Evolutionary conservation across 2,797 vertebrate species (phyloP).

Genomic region (Carduelis carduelis): DNA sequence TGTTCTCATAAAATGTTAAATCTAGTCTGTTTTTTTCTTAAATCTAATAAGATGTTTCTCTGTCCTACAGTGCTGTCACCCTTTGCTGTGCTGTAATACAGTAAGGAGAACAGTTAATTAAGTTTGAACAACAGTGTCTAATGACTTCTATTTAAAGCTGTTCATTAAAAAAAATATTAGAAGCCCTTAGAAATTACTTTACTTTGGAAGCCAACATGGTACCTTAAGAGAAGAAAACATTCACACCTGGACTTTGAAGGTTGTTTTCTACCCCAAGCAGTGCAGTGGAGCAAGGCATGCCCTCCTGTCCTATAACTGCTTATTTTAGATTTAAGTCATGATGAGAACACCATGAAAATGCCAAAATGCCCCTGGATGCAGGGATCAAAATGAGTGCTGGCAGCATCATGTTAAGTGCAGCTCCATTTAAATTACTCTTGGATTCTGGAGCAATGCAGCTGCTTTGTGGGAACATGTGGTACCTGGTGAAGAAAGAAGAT

Average conservation of each 20-base stretch:
- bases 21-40: neutral
- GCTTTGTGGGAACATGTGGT: neutral
- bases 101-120: conserved; percentile 61
- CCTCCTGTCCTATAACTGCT: neutral
- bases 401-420: neutral
- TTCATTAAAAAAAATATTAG: conserved; percentile 36
- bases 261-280: neutral
- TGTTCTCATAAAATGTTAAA: conserved; percentile 52
- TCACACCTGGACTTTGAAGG: neutral
- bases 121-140: conserved; percentile 58
- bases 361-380: neutral
- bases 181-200: neutral
- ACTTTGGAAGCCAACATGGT: neutral
- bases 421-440: neutral
- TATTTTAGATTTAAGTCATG: neutral
- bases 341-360: neutral
- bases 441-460: neutral
- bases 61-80: neutral
- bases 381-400: neutral
- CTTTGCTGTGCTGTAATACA: conserved; percentile 46
- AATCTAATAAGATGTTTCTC: conserved; percentile 18
- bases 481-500: neutral
- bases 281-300: neutral
- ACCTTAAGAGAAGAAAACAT: neutral
- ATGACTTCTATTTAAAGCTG: conserved; percentile 63